phyloP scores from a whole-genome alignment of 2,888 invertebrate genomes.

The Euclidia mi region DNA sequence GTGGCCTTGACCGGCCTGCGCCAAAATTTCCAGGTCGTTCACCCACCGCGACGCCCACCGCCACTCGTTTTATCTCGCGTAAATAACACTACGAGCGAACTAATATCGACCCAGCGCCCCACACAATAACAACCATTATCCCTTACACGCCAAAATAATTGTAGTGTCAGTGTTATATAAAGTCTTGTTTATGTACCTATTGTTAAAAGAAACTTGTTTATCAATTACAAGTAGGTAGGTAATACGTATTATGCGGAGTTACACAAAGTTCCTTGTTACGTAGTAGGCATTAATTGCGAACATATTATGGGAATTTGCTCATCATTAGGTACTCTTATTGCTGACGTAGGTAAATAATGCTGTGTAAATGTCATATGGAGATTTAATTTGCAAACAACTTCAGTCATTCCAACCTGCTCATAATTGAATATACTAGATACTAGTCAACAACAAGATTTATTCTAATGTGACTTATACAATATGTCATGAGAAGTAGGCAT shows the following conservation, averaged over 20 bases:
- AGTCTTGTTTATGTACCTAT: constrained; percentile 82
- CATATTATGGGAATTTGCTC: constrained; percentile 22
- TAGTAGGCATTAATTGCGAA: constrained; percentile 28
- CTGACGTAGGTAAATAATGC: too few relatives aligned
- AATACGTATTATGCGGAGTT: constrained; percentile 66
- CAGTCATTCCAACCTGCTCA: too few relatives aligned
- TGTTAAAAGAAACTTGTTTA: constrained; percentile 86
- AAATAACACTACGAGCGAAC: constrained; percentile 69
- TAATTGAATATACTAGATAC: too few relatives aligned
- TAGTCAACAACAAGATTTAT: too few relatives aligned
- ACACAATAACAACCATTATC: constrained; percentile 53
- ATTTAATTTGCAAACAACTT: too few relatives aligned
- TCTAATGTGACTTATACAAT: too few relatives aligned
- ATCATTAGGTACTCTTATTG: constrained; percentile 14
- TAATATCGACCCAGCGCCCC: constrained; percentile 61
- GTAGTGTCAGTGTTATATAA: constrained; percentile 77
- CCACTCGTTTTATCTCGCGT: constrained; percentile 85
- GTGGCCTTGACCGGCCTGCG: constrained; percentile 90
- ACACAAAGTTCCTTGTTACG: constrained; percentile 55
- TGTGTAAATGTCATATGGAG: too few relatives aligned
- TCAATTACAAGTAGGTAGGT: constrained; percentile 75
- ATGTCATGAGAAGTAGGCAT: too few relatives aligned
- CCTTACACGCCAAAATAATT: constrained; percentile 22
- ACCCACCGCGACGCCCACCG: constrained; percentile 84
- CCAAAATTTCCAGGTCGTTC: constrained; percentile 89